A percentile compares a stretch with the other conserved stretches of the same genome.
Conservation (phyloP, 92 coral and sea anemone species). For the Siderastrea radians region DNA sequence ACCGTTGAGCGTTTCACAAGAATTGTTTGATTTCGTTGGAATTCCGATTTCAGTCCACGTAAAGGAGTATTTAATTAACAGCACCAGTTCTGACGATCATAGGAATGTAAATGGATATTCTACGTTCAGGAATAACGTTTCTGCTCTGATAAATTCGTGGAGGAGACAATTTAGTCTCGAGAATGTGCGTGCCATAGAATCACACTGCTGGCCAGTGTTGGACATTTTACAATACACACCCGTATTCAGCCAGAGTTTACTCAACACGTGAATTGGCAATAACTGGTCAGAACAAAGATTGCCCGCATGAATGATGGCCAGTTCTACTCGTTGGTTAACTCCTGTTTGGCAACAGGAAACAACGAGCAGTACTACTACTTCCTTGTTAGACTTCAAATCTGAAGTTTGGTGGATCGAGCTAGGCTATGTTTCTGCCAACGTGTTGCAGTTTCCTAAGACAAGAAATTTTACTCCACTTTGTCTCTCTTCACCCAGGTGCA, state of each 20-base stretch:
- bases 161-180: constrained; percentile 45
- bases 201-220: constrained; percentile 79
- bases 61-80: constrained; percentile 49
- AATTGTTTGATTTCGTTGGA: constrained; percentile 72
- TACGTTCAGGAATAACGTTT: constrained; percentile 69
- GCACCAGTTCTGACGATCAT: constrained; percentile 15
- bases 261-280: background rate
- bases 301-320: too few relatives aligned
- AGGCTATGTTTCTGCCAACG: too few relatives aligned
- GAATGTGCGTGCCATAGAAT: constrained; percentile 64
- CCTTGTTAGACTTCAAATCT: too few relatives aligned
- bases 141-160: constrained; percentile 74
- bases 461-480: too few relatives aligned
- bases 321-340: too few relatives aligned
- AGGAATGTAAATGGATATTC: constrained; percentile 37
- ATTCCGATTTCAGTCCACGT: constrained; percentile 61
- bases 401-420: too few relatives aligned
- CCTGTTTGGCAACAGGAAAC: too few relatives aligned
- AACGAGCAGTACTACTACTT: too few relatives aligned
- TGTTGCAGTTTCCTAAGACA: too few relatives aligned
- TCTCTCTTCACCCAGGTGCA: too few relatives aligned
- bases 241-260: constrained; percentile 11
- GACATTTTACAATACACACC: constrained; percentile 57
- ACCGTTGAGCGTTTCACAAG: constrained; percentile 40
- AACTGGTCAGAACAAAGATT: too few relatives aligned